Conservation (phyloP, 2,113 vertebrate species). For the Chamaea fasciata region DNA sequence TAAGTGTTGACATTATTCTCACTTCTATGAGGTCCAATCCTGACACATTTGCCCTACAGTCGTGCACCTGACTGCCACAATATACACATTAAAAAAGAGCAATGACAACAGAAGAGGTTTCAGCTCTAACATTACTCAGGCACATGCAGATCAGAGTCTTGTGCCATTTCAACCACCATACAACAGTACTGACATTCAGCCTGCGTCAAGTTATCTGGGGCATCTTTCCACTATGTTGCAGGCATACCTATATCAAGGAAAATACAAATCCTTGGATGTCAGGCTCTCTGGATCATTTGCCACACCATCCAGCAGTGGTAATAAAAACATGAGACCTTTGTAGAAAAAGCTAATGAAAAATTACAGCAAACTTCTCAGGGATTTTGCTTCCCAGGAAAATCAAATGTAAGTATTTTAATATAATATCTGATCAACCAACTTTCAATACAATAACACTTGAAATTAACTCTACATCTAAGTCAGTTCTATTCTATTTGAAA, state of each 20-base stretch:
- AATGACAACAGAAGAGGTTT: not conserved
- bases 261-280: not conserved
- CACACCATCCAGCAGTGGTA: not conserved
- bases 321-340: not conserved
- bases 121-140: not conserved
- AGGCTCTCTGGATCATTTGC: not conserved
- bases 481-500: not conserved
- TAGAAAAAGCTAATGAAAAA: not conserved
- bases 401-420: not conserved
- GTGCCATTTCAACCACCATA: not conserved
- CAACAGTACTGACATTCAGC: not conserved
- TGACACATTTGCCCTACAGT: not conserved
- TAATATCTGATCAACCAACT: not conserved
- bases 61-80: not conserved
- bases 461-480: not conserved
- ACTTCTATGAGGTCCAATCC: not conserved
- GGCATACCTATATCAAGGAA: accelerated
- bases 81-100: not conserved
- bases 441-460: not conserved
- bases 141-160: not conserved
- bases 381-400: not conserved
- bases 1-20: not conserved
- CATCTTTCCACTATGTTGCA: not conserved
- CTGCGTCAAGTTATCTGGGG: not conserved
- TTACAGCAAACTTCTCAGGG: not conserved